Evolutionary conservation across 2,888 invertebrate genomes (phyloP).

Genomic region (Hybos culiciformis): DNA sequence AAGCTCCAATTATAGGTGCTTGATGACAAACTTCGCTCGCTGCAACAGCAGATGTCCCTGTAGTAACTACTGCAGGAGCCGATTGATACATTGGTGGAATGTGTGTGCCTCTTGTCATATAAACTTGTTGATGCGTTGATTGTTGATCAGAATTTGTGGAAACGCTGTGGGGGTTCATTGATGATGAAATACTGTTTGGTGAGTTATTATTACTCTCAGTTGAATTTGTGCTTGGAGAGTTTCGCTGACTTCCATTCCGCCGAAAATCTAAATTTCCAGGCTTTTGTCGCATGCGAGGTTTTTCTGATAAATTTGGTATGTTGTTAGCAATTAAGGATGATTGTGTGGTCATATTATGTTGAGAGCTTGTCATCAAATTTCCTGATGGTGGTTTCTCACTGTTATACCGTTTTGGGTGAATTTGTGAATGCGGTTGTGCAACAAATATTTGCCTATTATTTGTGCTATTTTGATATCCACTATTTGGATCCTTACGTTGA

Average conservation of each 20-base stretch:
- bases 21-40: conserved; percentile 27
- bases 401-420: too few species aligned
- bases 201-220: conserved; percentile 36
- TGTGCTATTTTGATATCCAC: background rate
- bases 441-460: background rate
- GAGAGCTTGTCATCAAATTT: conserved; percentile 12
- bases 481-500: background rate
- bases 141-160: background rate
- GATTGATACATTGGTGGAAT: conserved; percentile 29
- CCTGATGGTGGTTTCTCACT: background rate
- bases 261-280: conserved; percentile 28
- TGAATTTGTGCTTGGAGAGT: conserved; percentile 34
- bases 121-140: conserved; percentile 16
- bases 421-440: too few species aligned
- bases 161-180: conserved; percentile 16
- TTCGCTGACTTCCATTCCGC: conserved; percentile 32
- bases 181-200: conserved; percentile 28
- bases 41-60: conserved; percentile 26
- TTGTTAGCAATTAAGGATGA: too few species aligned
- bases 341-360: too few species aligned
- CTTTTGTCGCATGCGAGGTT: conserved; percentile 22
- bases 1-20: conserved; percentile 38
- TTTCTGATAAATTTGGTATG: too few species aligned
- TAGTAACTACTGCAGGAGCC: conserved; percentile 21
- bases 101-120: conserved; percentile 29